Evolutionary conservation across 1,140 invertebrate genomes (phyloP).

Genomic region (Philotrypesis tridentata): DNA sequence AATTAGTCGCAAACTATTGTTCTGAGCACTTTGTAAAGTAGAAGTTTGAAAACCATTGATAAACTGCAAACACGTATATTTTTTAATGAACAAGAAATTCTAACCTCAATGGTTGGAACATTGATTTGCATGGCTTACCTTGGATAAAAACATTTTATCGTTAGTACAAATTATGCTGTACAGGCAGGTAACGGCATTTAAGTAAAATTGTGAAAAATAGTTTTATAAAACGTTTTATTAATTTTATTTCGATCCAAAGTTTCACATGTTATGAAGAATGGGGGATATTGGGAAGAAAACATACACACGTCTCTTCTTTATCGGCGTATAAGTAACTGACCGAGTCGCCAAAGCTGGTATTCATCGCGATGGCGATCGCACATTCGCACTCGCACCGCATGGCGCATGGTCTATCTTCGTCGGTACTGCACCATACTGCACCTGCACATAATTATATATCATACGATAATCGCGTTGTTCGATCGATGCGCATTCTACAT

Average conservation of each 20-base stretch:
- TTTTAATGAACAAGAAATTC: neutral
- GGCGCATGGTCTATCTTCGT: no score
- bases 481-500: neutral
- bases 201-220: neutral
- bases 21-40: neutral
- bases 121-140: constrained; percentile 47
- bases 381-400: no score
- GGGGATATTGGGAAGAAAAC: no score
- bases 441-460: no score
- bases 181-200: neutral
- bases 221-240: neutral
- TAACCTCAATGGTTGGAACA: constrained; percentile 47
- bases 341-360: no score
- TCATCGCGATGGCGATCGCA: no score
- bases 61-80: constrained; percentile 6
- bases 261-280: neutral
- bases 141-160: constrained; percentile 54
- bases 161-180: neutral
- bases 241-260: neutral
- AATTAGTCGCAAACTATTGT: neutral
- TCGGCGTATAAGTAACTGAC: neutral
- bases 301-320: neutral
- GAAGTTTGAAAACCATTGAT: neutral
- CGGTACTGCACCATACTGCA: no score
- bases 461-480: no score